Evolutionary conservation across 2,113 vertebrate species (phyloP).

Genomic region (Phrynosoma platyrhinos): DNA sequence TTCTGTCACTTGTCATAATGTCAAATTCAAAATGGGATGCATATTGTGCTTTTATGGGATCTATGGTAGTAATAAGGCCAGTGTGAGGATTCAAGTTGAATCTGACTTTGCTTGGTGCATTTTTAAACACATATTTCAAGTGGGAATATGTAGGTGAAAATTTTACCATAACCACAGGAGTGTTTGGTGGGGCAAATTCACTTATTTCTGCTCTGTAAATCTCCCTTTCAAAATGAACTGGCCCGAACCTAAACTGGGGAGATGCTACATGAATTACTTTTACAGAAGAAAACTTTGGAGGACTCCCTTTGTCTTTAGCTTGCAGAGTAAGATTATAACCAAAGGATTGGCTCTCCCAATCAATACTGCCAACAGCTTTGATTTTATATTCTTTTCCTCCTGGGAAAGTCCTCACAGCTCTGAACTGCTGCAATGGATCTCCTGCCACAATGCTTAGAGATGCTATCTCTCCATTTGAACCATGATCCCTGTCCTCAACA

Average conservation of each 20-base stretch:
- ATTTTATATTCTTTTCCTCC: conserved; percentile 96
- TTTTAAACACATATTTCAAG: conserved; percentile 88
- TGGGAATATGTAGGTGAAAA: conserved; percentile 86
- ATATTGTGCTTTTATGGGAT: conserved; percentile 84
- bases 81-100: conserved; percentile 90
- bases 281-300: conserved; percentile 90
- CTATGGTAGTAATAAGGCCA: conserved; percentile 90
- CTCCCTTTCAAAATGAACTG: conserved; percentile 88
- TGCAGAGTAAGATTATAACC: conserved; percentile 97
- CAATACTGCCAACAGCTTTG: conserved; percentile 84
- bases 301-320: conserved; percentile 95
- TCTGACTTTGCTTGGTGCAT: conserved; percentile 80
- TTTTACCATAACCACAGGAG: conserved; percentile 92
- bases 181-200: conserved; percentile 92
- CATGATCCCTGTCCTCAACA: conserved; percentile 91
- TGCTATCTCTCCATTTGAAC: conserved; percentile 92
- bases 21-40: conserved; percentile 88
- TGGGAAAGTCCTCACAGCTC: conserved; percentile 86
- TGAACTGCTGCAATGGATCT: conserved; percentile 91
- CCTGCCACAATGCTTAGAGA: conserved; percentile 93
- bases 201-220: conserved; percentile 92
- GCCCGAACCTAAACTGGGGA: conserved; percentile 87
- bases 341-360: conserved; percentile 92
- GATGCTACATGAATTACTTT: conserved; percentile 90
- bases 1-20: conserved; percentile 87